Percentiles rank a stretch among this genome's conserved stretches.
These are phyloP conservation scores for Tonatia bakeri DNA, from an alignment of 2,113 vertebrate species.

Conservation along the genomic window DNA sequence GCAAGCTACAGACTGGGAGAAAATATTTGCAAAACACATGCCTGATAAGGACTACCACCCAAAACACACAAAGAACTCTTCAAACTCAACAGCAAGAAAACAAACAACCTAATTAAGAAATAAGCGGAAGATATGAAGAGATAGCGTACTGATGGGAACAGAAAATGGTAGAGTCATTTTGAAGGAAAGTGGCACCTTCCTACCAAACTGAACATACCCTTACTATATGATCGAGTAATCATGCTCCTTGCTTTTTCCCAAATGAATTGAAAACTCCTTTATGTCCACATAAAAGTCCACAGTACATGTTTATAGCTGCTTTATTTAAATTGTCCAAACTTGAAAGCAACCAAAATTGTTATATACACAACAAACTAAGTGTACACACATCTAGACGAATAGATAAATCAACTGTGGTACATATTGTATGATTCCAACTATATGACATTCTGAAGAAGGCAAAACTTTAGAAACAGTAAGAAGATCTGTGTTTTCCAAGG, in stretches of 20 bases:
- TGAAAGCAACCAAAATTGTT: neutral
- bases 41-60: no score
- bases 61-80: no score
- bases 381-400: neutral
- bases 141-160: neutral
- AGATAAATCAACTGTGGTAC: neutral
- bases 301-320: neutral
- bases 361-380: neutral
- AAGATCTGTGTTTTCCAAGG: neutral
- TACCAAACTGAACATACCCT: neutral
- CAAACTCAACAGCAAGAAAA: no score
- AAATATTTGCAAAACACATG: no score
- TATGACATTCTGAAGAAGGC: no score
- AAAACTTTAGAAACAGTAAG: neutral
- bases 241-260: neutral
- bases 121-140: neutral
- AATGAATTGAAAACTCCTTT: neutral
- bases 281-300: neutral
- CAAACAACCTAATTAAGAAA: no score
- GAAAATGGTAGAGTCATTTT: neutral
- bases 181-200: neutral
- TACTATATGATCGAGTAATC: neutral
- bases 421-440: neutral
- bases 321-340: neutral
- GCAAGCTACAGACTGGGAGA: no score